Evolutionary conservation across 2,113 vertebrate genomes (phyloP), one percentile per base, ranked within the genome.

Genomic region (Phylloscopus whistleri): DNA sequence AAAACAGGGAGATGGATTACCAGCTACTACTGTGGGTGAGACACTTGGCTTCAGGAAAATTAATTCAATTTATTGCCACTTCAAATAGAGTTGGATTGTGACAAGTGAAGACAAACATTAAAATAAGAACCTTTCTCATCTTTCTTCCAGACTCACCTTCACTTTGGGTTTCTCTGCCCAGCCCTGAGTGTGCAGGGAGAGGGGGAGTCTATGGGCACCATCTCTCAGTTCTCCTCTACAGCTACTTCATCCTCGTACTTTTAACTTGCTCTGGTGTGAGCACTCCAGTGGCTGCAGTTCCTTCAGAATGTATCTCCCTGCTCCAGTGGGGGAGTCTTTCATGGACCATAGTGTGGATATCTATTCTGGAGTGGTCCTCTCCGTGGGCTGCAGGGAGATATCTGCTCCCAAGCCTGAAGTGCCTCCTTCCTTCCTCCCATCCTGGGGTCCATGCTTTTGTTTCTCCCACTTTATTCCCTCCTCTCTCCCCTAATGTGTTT

Each of bases 151-250:
- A 7, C 13, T 53, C 28, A 41, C 4, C 48, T 78, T 87, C 31
- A 15, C 31, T 60, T 27, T 1, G 6, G 7, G 7, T 30, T 73
- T 87, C 30, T 81, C 7, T 43, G 15, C 7, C 9, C 1, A 3
- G 20, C 33, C 37, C 24, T 3, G 20, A 27, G 11, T 20, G 14
- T 44, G 11, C 31, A 67, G 19, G 6, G 11, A 41, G 12, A 28
- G 5, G 7, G 15, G 11, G 6, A 5, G 2, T 1, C 17, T 74
- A 1, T 48, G 15, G n/a, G n/a, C 12, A 48, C 5, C 7, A 10
- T 12, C 2, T 31, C 31, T 27, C 23, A 31, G 48, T 8, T 75
- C n/a, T 27, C 39, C 19, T 46, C 75, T 83, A 43, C 44, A 58
- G 35, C 20, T 85, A 3, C 43, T 75, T 67, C 10, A 19, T 68